These are phyloP conservation scores for Ganaspis sp. DNA, from an alignment of 1,140 invertebrate species.

Conservation along the genomic window DNA sequence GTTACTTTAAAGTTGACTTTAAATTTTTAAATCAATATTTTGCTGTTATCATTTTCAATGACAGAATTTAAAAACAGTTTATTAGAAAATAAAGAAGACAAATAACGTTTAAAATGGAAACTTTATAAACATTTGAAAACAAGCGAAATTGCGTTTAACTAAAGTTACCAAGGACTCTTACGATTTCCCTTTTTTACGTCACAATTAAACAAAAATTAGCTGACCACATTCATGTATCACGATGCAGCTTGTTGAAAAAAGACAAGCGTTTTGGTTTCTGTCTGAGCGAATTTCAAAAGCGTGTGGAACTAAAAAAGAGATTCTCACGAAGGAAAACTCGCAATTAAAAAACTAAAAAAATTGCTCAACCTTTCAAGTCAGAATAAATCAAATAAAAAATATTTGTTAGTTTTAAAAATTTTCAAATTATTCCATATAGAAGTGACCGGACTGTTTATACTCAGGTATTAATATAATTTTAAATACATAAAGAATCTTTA, in stretches of 20 bases:
- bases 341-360: conserved; percentile 33
- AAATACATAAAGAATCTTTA: too few species aligned
- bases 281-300: conserved; percentile 28
- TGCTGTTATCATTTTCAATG: too few species aligned
- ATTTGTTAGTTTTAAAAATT: background rate
- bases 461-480: too few species aligned
- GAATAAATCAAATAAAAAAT: too few species aligned
- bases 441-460: too few species aligned
- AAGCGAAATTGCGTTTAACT: background rate
- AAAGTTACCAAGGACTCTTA: conserved; percentile 4
- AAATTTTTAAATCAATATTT: too few species aligned
- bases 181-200: conserved; percentile 29
- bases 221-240: conserved; percentile 33
- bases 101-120: background rate
- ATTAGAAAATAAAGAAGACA: background rate
- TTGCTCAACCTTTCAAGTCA: too few species aligned
- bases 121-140: background rate
- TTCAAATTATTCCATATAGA: background rate
- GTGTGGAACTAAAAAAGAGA: background rate
- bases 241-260: conserved; percentile 19
- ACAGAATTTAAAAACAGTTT: background rate
- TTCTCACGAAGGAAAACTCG: background rate
- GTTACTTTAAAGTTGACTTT: too few species aligned
- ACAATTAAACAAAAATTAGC: conserved; percentile 67
- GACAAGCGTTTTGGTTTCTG: background rate